Base-by-base conservation (phyloP, 64 coral and sea anemone genomes). In the Orbicella faveolata region DNA sequence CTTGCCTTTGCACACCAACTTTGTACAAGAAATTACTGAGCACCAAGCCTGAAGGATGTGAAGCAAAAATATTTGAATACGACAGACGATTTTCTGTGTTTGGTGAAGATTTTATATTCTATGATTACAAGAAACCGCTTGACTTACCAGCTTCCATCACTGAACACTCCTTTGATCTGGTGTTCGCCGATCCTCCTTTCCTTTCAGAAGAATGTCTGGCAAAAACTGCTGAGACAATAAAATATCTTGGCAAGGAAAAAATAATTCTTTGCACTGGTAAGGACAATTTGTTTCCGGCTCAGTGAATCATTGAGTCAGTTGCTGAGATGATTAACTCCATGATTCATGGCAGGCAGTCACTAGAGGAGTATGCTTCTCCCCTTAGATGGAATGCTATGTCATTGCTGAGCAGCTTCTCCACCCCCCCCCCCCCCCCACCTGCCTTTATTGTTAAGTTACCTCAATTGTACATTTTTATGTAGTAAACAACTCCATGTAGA, bases 11-110 rank as follows among this genome's bases (percentile, higher is more conserved):
- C 80, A 80, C 94, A 61, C 94, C 94, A 89, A 92, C 90, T 25
- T 76, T 92, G 5, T 96, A 92, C 64, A 96, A 96, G 48, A 91
- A 96, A 86, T 86, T 96, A 37, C 23, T 78, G 13, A 74, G 86
- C 62, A 37, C 86, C 21, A 89, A 89, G 48, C 80, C 78, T 35
- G 74, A 39, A 30, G 63, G 86, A 34, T 92, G 90, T 55, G 81
- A 89, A 76, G 78, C 90, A 86, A 34, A 74, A 52, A 36, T 96
- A 26, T 96, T 96, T 89, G 94, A 96, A 86, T 96, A 84, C 86
- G 94, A 96, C 90, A 86, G 75, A 75, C 82, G 94, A 89, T 96
- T 96, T 79, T 52, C 86, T 61, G 91, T 96, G 36, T 96, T 89
- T 89, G 94, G 90, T 73, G 77, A 92, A 63, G 85, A 92, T 48